Evolutionary conservation across 2,797 vertebrate genomes (phyloP), one percentile per base, ranked within the genome.

Genomic region (Sebastes trivittatus): DNA sequence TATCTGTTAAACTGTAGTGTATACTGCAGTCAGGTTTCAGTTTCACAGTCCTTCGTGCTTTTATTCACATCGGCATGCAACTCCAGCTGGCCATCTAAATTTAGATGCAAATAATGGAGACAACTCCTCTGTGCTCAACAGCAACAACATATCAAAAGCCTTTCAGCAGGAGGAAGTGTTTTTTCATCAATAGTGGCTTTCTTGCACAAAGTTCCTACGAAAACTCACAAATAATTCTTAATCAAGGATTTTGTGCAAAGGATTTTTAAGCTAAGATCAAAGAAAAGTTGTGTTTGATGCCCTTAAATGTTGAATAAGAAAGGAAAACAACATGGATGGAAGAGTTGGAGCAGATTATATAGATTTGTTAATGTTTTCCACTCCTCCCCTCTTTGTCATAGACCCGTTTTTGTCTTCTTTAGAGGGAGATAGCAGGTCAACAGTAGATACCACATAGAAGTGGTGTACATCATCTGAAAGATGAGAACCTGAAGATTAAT

Each of bases 381-480:
- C 38, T 42, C 38, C 14, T 42, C 38, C 38, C 38, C 38, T 42
- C 38, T 42, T 42, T 42, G 0, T 42, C 38, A 42, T 42, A 42
- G 38, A 42, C 0, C 38, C 0, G 1, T 7, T 38, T 14, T 38
- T 42, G 38, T 42, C 6, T 16, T 16, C 38, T 42, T 42, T 42
- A 42, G 38, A 3, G 38, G 38, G 38, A 42, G 38, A 7, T 42
- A 42, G 38, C 14, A 16, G 38, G 14, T 42, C 38, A 42, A 42
- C 38, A 16, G 38, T 16, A 42, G 38, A 42, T 42, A 1, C 3
- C 6, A 16, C 38, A 42, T 3, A 42, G 38, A 42, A 42, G 38
- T 42, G 38, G 38, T 42, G 14, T 16, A 42, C 38, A 42, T 42
- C 38, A 42, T 42, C 38, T 42, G 38, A 42, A 42, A 42, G 38